These are phyloP conservation scores for Anthrax anthrax DNA, from an alignment of 2,888 invertebrate species.

Conservation along the genomic window DNA sequence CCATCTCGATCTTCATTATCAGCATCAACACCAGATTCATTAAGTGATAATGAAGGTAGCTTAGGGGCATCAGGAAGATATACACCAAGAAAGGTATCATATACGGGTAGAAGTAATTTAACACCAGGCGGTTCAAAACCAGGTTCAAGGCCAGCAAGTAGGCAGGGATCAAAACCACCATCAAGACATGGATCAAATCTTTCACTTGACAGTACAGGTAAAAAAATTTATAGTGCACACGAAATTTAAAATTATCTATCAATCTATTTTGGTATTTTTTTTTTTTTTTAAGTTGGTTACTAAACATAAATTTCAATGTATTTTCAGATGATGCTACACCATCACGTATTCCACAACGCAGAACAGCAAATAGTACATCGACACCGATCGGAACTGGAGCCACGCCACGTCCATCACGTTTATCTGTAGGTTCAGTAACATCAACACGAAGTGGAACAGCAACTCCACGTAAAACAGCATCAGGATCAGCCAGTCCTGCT, in stretches of 20 bases:
- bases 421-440: conserved; percentile 44
- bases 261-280: background rate
- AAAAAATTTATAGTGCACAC: background rate
- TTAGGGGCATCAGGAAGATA: conserved; percentile 52
- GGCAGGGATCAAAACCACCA: conserved; percentile 81
- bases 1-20: conserved; percentile 65
- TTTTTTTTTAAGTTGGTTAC: background rate
- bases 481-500: conserved; percentile 62
- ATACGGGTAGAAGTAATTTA: conserved; percentile 38
- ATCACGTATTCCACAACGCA: conserved; percentile 67
- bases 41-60: conserved; percentile 74
- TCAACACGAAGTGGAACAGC: conserved; percentile 43
- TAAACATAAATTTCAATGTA: too few species aligned
- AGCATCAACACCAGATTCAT: conserved; percentile 77
- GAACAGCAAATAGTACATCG: conserved; percentile 44
- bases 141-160: conserved; percentile 69
- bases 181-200: conserved; percentile 87
- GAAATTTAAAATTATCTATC: too few species aligned
- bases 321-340: conserved; percentile 52
- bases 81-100: conserved; percentile 50
- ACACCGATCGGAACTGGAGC: conserved; percentile 39
- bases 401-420: conserved; percentile 39
- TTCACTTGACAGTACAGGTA: conserved; percentile 78
- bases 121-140: conserved; percentile 74
- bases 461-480: conserved; percentile 53